Evolutionary conservation across 1,140 invertebrate species (phyloP), one percentile per base, ranked within the genome.

Genomic region (Aphis craccivora): DNA sequence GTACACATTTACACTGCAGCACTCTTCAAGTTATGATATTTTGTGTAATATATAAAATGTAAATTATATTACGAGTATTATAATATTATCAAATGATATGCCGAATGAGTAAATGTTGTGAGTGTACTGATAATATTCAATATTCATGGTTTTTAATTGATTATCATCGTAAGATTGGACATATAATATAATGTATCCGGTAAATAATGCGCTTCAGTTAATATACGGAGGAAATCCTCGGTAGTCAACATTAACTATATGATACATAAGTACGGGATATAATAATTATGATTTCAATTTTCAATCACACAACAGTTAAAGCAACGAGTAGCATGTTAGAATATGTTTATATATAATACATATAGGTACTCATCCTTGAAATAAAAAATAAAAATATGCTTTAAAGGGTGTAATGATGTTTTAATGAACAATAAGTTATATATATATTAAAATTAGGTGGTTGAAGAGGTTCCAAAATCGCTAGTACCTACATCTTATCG

Each of bases 201-300:
- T 55, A 20, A 40, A 55, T 35, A 51, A 55, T 90, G 8, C 35
- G 88, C 88, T 90, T 90, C 88, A 60, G 51, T 90, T 55, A 37
- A 23, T 55, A 35, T 25, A 30, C 40, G 8, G n/a, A 89, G 87
- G 45, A 89, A 53, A 89, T 89, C 48, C 43, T 87, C n/a, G 45
- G 20, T 1, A 30, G 22, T 86, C 40, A 30, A 67, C 25, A 25
- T 45, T n/a, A 51, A 5, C 3, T 51, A 51, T 67, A n/a, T 22
- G 30, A 30, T 48, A 22, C 20, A 86, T 25, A 25, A 86, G 40
- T 25, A 43, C 37, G 25, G 83, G 23, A 67, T 67, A 67, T 67
- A 30, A 30, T 67, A 67, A 43, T 86, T 86, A 86, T 40, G 83
- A 86, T 84, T 84, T 25, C 22, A 67, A 84, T 81, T 81, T 81